These are phyloP conservation scores for Neodiprion virginianus DNA, from an alignment of 1,140 invertebrate species.

Conservation along the genomic window DNA sequence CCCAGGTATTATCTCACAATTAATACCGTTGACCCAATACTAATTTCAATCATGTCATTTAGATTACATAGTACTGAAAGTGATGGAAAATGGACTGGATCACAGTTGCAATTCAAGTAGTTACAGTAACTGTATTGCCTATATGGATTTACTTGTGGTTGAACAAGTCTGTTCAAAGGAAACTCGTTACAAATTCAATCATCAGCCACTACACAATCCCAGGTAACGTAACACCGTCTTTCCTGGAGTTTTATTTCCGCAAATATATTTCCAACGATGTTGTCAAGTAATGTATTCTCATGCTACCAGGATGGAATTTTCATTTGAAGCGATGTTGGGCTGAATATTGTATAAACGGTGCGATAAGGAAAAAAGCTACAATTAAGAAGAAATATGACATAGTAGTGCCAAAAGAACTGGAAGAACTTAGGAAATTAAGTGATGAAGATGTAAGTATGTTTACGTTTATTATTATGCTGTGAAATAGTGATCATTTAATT, in stretches of 20 bases:
- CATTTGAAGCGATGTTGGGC: constrained; percentile 50
- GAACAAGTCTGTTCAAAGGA: neutral
- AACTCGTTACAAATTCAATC: neutral
- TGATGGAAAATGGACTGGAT: constrained; percentile 5
- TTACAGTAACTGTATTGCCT: neutral
- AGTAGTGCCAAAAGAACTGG: neutral
- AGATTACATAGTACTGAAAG: neutral
- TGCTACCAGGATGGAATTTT: constrained; percentile 56
- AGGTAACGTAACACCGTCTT: neutral
- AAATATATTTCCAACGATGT: neutral
- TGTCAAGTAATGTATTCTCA: neutral
- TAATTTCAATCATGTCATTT: neutral
- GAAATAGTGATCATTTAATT: too few species aligned
- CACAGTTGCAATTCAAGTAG: neutral
- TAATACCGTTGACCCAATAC: neutral
- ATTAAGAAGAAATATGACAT: neutral
- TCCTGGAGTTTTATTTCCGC: neutral
- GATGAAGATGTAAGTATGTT: constrained; percentile 30
- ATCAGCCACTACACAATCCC: neutral
- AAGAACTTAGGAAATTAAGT: constrained; percentile 25
- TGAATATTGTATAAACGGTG: constrained; percentile 45
- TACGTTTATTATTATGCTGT: neutral
- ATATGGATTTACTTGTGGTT: constrained; percentile 6
- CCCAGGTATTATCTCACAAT: neutral
- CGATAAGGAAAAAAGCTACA: constrained; percentile 43